Conservation (phyloP, 2,797 vertebrate genomes). For the Brachyrhaphis roseni region DNA sequence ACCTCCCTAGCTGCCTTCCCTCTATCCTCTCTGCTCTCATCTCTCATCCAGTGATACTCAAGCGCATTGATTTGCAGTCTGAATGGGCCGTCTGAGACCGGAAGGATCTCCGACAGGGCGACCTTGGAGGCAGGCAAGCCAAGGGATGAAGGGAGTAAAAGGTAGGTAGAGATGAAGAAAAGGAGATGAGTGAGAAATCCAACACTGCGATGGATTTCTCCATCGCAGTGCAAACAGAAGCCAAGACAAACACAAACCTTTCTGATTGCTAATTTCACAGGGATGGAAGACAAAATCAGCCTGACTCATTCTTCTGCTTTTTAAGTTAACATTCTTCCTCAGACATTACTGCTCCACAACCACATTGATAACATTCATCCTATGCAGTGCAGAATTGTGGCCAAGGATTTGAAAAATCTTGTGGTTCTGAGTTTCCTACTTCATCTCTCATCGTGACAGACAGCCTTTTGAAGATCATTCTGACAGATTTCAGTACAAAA, state of each 20-base stretch:
- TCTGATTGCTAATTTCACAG: slow-evolving; percentile 16
- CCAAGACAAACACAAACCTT: not conserved
- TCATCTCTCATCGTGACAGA: not conserved
- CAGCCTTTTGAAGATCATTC: slow-evolving; percentile 12
- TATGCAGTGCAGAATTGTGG: not conserved
- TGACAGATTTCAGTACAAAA: slow-evolving; percentile 33
- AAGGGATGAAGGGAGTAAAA: not conserved
- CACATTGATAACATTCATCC: slow-evolving; percentile 1
- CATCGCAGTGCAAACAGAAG: slow-evolving; percentile 1
- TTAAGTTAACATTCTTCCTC: slow-evolving; percentile 3
- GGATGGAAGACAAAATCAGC: not conserved
- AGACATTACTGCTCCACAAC: not conserved
- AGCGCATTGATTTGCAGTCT: slow-evolving; percentile 72
- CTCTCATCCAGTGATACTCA: slow-evolving; percentile 55
- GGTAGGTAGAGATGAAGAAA: not conserved
- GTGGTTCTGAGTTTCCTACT: not conserved
- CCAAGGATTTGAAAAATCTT: not conserved
- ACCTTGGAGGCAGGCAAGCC: slow-evolving; percentile 61
- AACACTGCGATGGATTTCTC: slow-evolving; percentile 27
- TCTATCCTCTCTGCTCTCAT: slow-evolving; percentile 12
- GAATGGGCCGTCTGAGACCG: slow-evolving; percentile 37
- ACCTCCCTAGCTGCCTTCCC: slow-evolving; percentile 2
- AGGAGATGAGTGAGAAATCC: slow-evolving; percentile 12
- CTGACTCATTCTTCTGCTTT: slow-evolving; percentile 12
- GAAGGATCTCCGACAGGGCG: slow-evolving; percentile 42